Percentiles rank a stretch among this genome's conserved stretches.
These are phyloP conservation scores for Coelopa frigida DNA, from an alignment of 1,140 invertebrate genomes.

Conservation along the genomic window DNA sequence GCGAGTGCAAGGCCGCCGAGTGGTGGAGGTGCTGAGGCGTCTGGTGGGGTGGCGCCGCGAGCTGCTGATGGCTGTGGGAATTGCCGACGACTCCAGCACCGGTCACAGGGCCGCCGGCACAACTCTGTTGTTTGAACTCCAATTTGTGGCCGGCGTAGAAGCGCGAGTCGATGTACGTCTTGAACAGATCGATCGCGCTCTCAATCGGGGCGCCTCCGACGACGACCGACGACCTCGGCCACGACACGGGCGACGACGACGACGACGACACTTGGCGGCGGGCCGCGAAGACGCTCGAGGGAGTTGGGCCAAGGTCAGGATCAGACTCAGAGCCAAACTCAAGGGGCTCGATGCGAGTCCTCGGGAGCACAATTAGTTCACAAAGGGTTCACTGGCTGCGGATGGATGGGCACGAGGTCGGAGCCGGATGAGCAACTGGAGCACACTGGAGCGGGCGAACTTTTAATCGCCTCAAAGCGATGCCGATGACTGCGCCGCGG, in stretches of 20 bases:
- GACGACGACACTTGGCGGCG: not conserved
- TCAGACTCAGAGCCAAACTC: too few species aligned
- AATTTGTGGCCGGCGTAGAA: slow-evolving; percentile 49
- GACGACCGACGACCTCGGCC: not conserved
- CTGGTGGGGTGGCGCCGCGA: slow-evolving; percentile 8
- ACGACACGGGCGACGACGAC: not conserved
- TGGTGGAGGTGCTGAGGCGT: slow-evolving; percentile 12
- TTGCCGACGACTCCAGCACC: slow-evolving; percentile 44
- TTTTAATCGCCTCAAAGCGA: slow-evolving; percentile 7
- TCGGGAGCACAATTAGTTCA: too few species aligned
- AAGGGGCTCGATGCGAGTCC: too few species aligned
- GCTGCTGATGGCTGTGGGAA: slow-evolving; percentile 18
- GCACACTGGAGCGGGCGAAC: slow-evolving; percentile 4
- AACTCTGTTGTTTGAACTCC: slow-evolving; percentile 51
- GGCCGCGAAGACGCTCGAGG: too few species aligned
- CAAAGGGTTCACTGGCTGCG: too few species aligned
- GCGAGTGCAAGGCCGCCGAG: slow-evolving; percentile 4
- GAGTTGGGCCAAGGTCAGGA: too few species aligned
- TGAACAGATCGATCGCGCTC: slow-evolving; percentile 40
- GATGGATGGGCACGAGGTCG: slow-evolving; percentile 5
- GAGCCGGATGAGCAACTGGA: slow-evolving; percentile 2
- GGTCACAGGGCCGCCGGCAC: slow-evolving; percentile 47
- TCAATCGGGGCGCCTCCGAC: too few species aligned
- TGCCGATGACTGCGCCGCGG: not conserved
- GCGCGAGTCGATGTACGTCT: slow-evolving; percentile 45